Evolutionary conservation across 2,888 invertebrate species (phyloP).

Genomic region (Empis livida): DNA sequence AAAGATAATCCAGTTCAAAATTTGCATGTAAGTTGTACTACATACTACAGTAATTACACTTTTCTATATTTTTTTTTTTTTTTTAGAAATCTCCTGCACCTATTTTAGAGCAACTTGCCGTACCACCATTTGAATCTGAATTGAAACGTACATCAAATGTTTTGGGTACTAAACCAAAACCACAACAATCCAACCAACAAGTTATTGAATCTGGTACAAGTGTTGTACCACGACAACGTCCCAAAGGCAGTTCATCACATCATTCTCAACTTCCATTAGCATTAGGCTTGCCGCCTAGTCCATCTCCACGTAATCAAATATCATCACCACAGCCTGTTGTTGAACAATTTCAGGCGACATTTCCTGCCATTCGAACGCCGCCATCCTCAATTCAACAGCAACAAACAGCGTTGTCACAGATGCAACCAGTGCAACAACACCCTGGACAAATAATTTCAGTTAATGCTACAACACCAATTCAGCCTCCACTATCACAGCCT

Average conservation of each 20-base stretch:
- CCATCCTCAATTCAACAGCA: constrained; percentile 14
- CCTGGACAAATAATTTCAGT: constrained; percentile 7
- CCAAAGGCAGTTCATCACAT: constrained; percentile 46
- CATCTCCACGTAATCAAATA: constrained; percentile 36
- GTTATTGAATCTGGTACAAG: constrained; percentile 57
- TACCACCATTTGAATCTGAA: constrained; percentile 59
- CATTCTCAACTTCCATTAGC: constrained; percentile 37
- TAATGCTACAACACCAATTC: neutral
- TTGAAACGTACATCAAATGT: constrained; percentile 38
- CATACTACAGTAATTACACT: neutral
- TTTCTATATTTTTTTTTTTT: constrained; percentile 1
- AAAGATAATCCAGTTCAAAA: constrained; percentile 70
- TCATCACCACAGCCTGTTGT: constrained; percentile 34
- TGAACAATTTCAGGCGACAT: constrained; percentile 34
- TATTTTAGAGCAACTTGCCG: constrained; percentile 47
- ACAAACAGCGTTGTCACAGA: constrained; percentile 10
- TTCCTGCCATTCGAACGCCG: constrained; percentile 24
- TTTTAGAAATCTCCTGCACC: constrained; percentile 53
- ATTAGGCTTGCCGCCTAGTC: constrained; percentile 42
- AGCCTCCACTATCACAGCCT: neutral
- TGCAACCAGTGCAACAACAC: constrained; percentile 12
- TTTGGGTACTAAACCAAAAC: constrained; percentile 25
- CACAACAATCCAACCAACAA: constrained; percentile 30
- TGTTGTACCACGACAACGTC: constrained; percentile 70
- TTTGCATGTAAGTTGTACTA: constrained; percentile 46